Evolutionary conservation across 2,113 vertebrate genomes (phyloP), one percentile per base, ranked within the genome.

Genomic region (Phrynosoma platyrhinos): DNA sequence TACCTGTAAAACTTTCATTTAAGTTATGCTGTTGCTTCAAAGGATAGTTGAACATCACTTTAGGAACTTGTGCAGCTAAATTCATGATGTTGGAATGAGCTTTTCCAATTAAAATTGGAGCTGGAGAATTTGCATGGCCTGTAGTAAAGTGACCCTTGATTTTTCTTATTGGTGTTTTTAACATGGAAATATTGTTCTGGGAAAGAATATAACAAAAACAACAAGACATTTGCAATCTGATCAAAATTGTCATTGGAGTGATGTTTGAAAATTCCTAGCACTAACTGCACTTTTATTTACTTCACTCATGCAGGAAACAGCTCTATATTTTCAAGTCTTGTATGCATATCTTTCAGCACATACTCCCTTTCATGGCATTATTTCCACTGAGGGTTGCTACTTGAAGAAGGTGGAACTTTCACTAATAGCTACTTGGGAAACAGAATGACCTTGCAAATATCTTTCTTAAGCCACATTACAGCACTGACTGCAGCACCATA

Each of bases 81-180:
- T 89, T 92, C 1, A 94, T 69, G 1, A 64, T 84, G 2, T 89
- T 95, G 40, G 94, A 91, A 83, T 97, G 95, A 90, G 98, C 98
- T 95, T 92, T 97, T 12, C 98, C 98, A 62, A 97, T 88, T 78
- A 97, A 87, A 83, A 97, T 95, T 23, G 98, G 98, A 42, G 92
- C 97, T 4, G 98, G 98, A n/a, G 98, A 98, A 80, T 96, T 94
- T 27, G 97, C 98, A 83, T 99, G 98, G 5, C 98, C 98, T 32
- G 98, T 98, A 94, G 97, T 97, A 47, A 92, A 89, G 3, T 95
- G 88, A 58, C 89, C 93, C 30, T 94, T 91, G 4, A 96, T 69
- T 83, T 94, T 96, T 88, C 87, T 95, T 69, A 95, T 94, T 90
- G 98, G 97, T 40, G 97, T 98, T 98, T 98, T 91, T 23, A 92